Base-by-base conservation (phyloP, 2,888 invertebrate genomes). In the Reticulitermes lucifugus region DNA sequence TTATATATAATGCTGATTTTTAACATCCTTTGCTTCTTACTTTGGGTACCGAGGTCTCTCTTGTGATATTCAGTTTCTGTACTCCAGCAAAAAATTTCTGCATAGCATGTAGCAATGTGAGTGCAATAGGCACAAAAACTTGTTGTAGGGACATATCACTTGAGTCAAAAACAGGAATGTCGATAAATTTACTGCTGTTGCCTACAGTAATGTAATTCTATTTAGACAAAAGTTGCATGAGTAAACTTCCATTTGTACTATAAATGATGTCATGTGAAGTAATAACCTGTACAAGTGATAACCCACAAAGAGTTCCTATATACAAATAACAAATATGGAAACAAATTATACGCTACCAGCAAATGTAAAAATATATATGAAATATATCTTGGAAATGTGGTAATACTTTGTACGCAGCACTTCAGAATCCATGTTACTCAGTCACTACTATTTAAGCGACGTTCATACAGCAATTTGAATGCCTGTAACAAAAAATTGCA, bases 401-500 rank as follows among this genome's bases (percentile, higher is more conserved):
- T 65, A 65, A 25, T 65, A 65, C n/a, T 25, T 25, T 65, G 25
- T 25, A n/a, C 1, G 10, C n/a, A 55, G 55, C 25, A 25, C 25
- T 25, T 73, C 41, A 41, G 18, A 73, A 7, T 73, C 73, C 29
- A 29, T 25, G 70, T 5, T 3, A 70, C 18, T 70, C 29, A 70
- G 55, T 55, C 70, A 70, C 73, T 73, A 12, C 41, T 29, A 73
- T 41, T 41, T 25, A 9, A 41, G 35, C 35, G 73, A 41, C 41
- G 81, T 59, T 84, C 80, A 70, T 81, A 81, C 25, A 84, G 80
- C 73, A 84, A 73, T 59, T 84, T 84, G 80, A 84, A 85, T 18
- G 83, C 88, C 86, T 87, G 85, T 79, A 73, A 73, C 73, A 73
- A 35, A 73, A 35, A 35, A 25, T 65, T 25, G n/a, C 25, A 65